Evolutionary conservation across 2,797 vertebrate genomes (phyloP).

Genomic region (Ptychadena robeensis): DNA sequence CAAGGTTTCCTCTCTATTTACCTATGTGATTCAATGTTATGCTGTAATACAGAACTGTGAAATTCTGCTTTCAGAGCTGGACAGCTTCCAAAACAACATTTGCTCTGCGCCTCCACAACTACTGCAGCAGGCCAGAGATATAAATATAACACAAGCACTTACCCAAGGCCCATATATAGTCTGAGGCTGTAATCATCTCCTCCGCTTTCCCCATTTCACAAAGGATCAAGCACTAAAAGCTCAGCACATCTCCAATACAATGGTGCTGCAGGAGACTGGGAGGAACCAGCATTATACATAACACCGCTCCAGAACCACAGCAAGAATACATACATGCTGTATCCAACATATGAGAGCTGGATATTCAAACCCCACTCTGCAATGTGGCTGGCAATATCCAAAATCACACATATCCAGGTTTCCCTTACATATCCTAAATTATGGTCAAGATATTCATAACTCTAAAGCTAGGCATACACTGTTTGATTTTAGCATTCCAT

Average conservation of each 20-base stretch:
- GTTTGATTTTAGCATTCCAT: too few species aligned
- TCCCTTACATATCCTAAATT: not conserved
- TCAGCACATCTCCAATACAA: not conserved
- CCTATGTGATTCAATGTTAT: not conserved
- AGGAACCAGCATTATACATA: not conserved
- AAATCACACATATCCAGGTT: too few species aligned
- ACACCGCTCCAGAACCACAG: not conserved
- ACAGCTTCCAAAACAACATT: conserved; percentile 63
- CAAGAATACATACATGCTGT: not conserved
- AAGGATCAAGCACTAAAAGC: conserved; percentile 41
- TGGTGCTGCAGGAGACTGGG: not conserved
- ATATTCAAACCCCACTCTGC: not conserved
- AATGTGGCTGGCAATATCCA: too few species aligned
- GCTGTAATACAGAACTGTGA: conserved; percentile 14
- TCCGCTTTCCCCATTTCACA: conserved; percentile 54
- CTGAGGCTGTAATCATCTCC: conserved; percentile 51
- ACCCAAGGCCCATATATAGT: conserved; percentile 66
- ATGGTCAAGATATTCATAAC: too few species aligned
- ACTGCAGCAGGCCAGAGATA: conserved; percentile 59
- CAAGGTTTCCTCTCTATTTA: not conserved
- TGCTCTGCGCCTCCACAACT: conserved; percentile 60
- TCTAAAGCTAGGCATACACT: too few species aligned
- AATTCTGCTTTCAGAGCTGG: conserved; percentile 61
- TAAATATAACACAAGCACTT: conserved; percentile 61
- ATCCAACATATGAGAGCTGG: not conserved